phyloP scores from a whole-genome alignment of 2,888 invertebrate species.

The Anaspis maculata region DNA sequence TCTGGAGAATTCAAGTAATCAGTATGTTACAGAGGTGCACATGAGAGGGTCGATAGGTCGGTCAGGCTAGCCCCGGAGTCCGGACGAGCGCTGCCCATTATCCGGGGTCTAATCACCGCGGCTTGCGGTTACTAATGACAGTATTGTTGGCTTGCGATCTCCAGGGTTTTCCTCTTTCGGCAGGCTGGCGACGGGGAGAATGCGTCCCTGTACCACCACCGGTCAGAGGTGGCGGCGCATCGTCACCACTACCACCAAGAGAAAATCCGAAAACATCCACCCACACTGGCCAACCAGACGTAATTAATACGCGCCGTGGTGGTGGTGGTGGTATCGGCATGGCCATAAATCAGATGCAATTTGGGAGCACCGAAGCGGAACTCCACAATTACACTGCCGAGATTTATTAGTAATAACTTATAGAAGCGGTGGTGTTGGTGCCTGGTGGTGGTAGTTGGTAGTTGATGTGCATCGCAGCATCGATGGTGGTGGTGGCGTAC shows the following conservation, averaged over 20 bases:
- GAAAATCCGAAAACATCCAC: slow-evolving; percentile 5
- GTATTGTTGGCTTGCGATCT: slow-evolving; percentile 10
- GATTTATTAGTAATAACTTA: slow-evolving; percentile 36
- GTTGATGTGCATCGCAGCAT: no score
- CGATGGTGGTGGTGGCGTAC: slow-evolving; percentile 8
- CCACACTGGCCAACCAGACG: slow-evolving; percentile 12
- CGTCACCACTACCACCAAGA: background rate
- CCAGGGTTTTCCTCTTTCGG: slow-evolving; percentile 4
- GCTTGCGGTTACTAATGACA: slow-evolving; percentile 13
- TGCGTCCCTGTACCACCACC: background rate
- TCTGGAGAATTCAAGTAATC: no score
- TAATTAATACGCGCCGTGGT: slow-evolving; percentile 16
- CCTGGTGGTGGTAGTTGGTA: no score
- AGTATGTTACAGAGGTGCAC: no score
- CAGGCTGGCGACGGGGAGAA: no score
- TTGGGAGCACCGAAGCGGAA: slow-evolving; percentile 25
- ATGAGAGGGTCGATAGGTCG: no score
- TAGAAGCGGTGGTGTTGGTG: no score
- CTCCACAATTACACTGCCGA: slow-evolving; percentile 31
- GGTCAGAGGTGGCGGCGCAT: background rate
- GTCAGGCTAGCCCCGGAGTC: no score
- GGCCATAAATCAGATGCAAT: slow-evolving; percentile 26
- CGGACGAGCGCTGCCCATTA: slow-evolving; percentile 5
- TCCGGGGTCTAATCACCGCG: slow-evolving; percentile 5
- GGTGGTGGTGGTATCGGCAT: slow-evolving; percentile 20